Evolutionary conservation across 2,888 invertebrate species (phyloP).

Genomic region (Trachelus stipa): DNA sequence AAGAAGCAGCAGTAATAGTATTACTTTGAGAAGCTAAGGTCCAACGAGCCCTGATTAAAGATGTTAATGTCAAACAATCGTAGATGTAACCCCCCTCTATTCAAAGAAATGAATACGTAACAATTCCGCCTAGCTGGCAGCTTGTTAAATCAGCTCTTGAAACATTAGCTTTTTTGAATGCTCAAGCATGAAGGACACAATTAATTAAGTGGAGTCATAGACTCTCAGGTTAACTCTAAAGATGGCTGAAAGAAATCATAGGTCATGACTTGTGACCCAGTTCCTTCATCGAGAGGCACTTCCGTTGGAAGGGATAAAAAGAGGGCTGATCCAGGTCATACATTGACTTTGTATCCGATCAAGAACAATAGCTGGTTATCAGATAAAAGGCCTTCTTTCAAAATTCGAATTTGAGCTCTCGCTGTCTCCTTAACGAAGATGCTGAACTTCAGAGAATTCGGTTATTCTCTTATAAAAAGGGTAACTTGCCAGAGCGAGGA

Average conservation of each 20-base stretch:
- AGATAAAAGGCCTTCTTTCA: too few species aligned
- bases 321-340: neutral
- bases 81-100: neutral
- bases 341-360: too few species aligned
- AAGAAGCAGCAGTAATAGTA: neutral
- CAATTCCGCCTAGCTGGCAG: neutral
- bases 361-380: too few species aligned
- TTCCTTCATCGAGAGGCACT: conserved; percentile 49
- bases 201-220: neutral
- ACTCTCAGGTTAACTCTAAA: neutral
- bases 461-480: too few species aligned
- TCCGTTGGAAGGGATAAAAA: conserved; percentile 16
- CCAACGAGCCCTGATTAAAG: neutral
- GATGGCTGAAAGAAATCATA: conserved; percentile 6
- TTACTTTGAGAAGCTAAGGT: neutral
- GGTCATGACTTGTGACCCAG: conserved; percentile 49
- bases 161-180: neutral
- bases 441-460: too few species aligned
- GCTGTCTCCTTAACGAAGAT: too few species aligned
- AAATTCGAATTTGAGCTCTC: too few species aligned
- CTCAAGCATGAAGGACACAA: neutral
- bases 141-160: neutral
- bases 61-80: neutral
- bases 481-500: too few species aligned
- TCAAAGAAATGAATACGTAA: neutral